Evolutionary conservation across 2,888 invertebrate genomes (phyloP).

Genomic region (Diloba caeruleocephala): DNA sequence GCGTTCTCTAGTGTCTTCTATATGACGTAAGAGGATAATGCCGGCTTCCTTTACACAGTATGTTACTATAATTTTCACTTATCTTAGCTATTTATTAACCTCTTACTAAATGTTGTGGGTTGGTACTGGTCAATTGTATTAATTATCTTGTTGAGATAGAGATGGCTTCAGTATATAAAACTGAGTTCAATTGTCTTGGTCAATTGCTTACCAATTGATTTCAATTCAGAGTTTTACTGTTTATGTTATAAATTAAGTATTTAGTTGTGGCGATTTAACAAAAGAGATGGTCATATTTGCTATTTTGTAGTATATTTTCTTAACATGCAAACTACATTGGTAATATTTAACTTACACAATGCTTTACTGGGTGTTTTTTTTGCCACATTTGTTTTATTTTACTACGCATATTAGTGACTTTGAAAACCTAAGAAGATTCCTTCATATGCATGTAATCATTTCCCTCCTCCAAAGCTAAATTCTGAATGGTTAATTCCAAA

Average conservation of each 20-base stretch:
- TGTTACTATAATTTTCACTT: slow-evolving; percentile 37
- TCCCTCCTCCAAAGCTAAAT: too few relatives aligned
- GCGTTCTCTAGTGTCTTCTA: slow-evolving; percentile 30
- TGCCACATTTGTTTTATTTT: too few relatives aligned
- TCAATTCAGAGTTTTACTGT: slow-evolving; percentile 22
- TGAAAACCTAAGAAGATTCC: too few relatives aligned
- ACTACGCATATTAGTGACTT: too few relatives aligned
- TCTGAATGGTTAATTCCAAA: too few relatives aligned
- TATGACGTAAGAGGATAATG: slow-evolving; percentile 35
- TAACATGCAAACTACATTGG: too few relatives aligned
- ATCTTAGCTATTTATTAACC: slow-evolving; percentile 6
- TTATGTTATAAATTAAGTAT: not conserved
- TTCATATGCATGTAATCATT: too few relatives aligned
- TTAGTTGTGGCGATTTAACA: not conserved
- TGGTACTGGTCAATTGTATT: slow-evolving; percentile 15
- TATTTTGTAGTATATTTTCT: not conserved
- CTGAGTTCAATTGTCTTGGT: slow-evolving; percentile 7
- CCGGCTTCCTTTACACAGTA: slow-evolving; percentile 52
- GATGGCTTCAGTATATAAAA: not conserved
- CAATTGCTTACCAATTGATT: slow-evolving; percentile 34
- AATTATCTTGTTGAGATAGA: slow-evolving; percentile 8
- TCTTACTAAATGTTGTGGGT: slow-evolving; percentile 18
- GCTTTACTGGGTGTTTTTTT: too few relatives aligned
- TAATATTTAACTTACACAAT: too few relatives aligned
- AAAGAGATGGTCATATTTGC: not conserved